These are phyloP conservation scores for Psilanteris sp. DNA, from an alignment of 1,140 invertebrate species.

Conservation along the genomic window DNA sequence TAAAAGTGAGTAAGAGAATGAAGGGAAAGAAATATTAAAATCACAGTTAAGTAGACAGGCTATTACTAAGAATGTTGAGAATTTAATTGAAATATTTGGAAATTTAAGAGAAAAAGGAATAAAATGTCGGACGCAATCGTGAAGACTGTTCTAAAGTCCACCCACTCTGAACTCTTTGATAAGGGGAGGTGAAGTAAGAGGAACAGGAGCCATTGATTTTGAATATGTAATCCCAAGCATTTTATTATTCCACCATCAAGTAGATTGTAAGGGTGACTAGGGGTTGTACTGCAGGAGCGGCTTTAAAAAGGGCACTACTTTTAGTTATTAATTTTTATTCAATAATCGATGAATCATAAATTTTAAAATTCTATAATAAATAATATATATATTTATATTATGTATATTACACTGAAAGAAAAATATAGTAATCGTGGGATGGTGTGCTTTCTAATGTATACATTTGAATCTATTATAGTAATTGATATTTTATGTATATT, in stretches of 20 bases:
- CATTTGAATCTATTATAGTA: too few species aligned
- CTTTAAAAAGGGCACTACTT: background rate
- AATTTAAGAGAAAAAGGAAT: constrained; percentile 49
- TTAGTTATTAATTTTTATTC: background rate
- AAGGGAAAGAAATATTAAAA: constrained; percentile 34
- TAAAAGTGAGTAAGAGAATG: too few species aligned
- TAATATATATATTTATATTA: too few species aligned
- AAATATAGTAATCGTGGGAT: too few species aligned
- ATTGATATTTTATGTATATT: too few species aligned
- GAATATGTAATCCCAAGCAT: constrained; percentile 78
- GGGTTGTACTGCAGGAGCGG: constrained; percentile 26
- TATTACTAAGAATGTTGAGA: constrained; percentile 40
- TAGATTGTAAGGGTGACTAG: constrained; percentile 45
- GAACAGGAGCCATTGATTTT: constrained; percentile 76
- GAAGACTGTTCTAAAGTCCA: constrained; percentile 61
- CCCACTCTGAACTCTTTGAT: constrained; percentile 64
- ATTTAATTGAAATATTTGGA: constrained; percentile 56
- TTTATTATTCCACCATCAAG: constrained; percentile 76
- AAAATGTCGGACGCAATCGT: constrained; percentile 50
- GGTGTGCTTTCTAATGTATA: too few species aligned
- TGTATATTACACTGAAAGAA: too few species aligned
- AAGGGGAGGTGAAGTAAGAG: constrained; percentile 46
- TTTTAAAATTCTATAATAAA: too few species aligned
- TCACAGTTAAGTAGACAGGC: constrained; percentile 19
- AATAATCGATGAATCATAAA: too few species aligned